phyloP scores from a whole-genome alignment of 2,888 invertebrate genomes.

The Gordius sp. region DNA sequence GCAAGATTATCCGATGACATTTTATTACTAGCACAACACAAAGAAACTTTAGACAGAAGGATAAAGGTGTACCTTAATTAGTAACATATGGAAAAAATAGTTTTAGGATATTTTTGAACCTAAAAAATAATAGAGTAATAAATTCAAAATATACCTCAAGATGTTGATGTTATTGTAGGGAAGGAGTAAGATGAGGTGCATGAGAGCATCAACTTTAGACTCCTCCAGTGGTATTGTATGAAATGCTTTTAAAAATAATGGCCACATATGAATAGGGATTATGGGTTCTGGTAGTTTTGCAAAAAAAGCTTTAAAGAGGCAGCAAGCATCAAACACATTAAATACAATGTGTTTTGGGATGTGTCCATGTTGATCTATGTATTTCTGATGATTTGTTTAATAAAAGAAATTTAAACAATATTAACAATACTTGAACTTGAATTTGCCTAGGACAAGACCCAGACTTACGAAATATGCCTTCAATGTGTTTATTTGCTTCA shows the following conservation, averaged over 20 bases:
- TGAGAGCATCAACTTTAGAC: too few species aligned
- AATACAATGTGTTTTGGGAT: background rate
- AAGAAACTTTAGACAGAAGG: background rate
- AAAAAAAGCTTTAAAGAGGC: slow-evolving; percentile 11
- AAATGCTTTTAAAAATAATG: background rate
- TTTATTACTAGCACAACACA: background rate
- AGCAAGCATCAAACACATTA: slow-evolving; percentile 12
- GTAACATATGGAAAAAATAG: background rate
- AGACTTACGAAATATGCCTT: slow-evolving; percentile 15
- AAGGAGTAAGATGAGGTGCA: background rate
- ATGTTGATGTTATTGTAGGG: slow-evolving; percentile 6
- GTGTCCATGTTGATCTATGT: background rate
- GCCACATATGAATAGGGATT: background rate
- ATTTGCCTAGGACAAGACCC: slow-evolving; percentile 7
- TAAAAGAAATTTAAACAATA: too few species aligned
- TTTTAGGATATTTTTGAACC: background rate
- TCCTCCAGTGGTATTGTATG: too few species aligned
- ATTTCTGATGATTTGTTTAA: slow-evolving; percentile 3
- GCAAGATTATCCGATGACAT: slow-evolving; percentile 12
- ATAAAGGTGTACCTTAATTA: slow-evolving; percentile 6
- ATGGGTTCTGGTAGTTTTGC: slow-evolving; percentile 8
- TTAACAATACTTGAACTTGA: slow-evolving; percentile 13
- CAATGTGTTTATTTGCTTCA: background rate
- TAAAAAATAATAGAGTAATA: background rate
- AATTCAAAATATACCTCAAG: background rate